phyloP scores from a whole-genome alignment of 1,140 invertebrate genomes.

The Bombus soroeensis region DNA sequence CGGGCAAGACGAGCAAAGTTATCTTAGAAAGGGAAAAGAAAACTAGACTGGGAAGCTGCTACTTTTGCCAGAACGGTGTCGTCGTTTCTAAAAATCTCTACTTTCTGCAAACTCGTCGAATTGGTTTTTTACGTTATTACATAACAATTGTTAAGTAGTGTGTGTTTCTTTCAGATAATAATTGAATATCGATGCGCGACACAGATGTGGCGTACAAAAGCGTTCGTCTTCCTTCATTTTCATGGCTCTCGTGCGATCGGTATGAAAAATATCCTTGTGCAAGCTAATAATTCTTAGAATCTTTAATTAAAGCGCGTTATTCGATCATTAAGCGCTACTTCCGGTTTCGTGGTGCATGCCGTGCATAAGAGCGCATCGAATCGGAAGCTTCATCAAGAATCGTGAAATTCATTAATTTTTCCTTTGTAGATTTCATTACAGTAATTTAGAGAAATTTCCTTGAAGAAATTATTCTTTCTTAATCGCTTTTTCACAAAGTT shows the following conservation, averaged over 20 bases:
- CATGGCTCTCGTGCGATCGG: background rate
- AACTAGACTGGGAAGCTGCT: background rate
- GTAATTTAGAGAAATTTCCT: background rate
- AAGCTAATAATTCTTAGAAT: background rate
- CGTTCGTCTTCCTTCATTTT: background rate
- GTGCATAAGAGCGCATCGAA: background rate
- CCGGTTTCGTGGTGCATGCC: background rate
- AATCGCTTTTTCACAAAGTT: background rate
- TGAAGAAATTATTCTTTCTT: background rate
- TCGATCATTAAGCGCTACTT: background rate
- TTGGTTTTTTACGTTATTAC: background rate
- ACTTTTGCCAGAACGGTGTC: background rate
- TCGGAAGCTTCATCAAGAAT: background rate
- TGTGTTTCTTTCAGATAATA: background rate
- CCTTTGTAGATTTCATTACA: background rate
- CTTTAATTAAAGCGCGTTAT: background rate
- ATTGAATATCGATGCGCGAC: background rate
- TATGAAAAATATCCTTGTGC: slow-evolving; percentile 6
- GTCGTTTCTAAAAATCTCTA: background rate
- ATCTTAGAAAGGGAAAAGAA: background rate
- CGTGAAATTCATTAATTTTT: background rate
- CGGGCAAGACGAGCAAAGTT: background rate
- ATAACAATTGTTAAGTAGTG: too few relatives aligned
- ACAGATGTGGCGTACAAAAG: background rate
- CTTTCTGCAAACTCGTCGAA: background rate